Conservation (phyloP, 2,797 vertebrate genomes). For the Tenualosa thibaudeaui region DNA sequence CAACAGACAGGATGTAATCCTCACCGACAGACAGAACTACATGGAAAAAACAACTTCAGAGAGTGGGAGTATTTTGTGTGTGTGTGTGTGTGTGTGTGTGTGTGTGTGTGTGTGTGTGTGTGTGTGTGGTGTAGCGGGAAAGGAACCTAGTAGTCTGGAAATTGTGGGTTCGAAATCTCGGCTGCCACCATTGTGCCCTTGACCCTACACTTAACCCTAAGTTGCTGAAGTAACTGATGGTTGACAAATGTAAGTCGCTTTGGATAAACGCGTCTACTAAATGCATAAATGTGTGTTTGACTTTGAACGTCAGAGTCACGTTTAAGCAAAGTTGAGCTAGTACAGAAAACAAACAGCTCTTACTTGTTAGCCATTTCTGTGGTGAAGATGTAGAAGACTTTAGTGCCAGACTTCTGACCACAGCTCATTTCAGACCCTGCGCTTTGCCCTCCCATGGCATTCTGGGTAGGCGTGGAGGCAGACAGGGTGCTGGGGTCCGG, state of each 20-base stretch:
- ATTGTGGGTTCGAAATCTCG: no score
- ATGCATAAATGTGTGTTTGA: no score
- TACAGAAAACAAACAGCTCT: conserved; percentile 55
- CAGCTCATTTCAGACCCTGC: conserved; percentile 83
- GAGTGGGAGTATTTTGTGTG: neutral
- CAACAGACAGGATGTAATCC: neutral
- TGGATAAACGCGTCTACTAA: no score
- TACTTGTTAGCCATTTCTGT: conserved; percentile 99
- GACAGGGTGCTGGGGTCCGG: conserved; percentile 91
- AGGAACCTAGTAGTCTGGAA: no score
- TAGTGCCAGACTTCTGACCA: conserved; percentile 89
- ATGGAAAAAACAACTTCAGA: neutral
- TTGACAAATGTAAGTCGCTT: no score
- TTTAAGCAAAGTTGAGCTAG: neutral
- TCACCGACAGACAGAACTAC: neutral
- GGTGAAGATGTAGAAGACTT: conserved; percentile 98
- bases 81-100: neutral
- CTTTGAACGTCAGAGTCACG: neutral
- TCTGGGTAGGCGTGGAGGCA: conserved; percentile 93
- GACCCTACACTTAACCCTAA: no score
- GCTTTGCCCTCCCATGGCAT: conserved; percentile 81
- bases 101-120: neutral
- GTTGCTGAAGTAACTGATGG: no score
- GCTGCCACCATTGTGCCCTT: no score
- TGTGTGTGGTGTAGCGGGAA: no score